These are phyloP conservation scores for Myotis pilosus DNA, from an alignment of 2,797 vertebrate genomes.

Conservation along the genomic window DNA sequence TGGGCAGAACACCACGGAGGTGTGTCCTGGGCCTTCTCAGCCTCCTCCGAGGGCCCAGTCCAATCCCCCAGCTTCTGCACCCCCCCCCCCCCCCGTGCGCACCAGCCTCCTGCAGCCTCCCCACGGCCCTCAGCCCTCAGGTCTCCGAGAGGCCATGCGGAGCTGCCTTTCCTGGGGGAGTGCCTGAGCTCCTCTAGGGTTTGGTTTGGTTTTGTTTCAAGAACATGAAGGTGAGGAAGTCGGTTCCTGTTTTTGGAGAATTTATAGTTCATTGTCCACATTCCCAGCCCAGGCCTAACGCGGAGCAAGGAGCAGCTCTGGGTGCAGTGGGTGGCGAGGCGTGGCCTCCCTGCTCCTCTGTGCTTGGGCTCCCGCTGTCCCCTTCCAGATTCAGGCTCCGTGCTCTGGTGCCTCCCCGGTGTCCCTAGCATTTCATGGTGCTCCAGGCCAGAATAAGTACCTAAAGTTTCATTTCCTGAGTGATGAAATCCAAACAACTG, in stretches of 20 bases:
- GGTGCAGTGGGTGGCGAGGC: not conserved
- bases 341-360: not conserved
- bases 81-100: too few relatives aligned
- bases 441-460: not conserved
- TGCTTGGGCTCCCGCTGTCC: not conserved
- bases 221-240: not conserved
- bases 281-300: not conserved
- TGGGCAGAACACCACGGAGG: not conserved
- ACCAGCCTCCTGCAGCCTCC: too few relatives aligned
- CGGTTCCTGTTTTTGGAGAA: not conserved
- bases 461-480: not conserved
- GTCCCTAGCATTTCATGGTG: not conserved
- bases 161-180: not conserved
- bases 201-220: not conserved
- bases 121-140: not conserved
- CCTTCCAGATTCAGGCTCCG: not conserved
- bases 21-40: too few relatives aligned
- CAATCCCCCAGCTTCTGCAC: too few relatives aligned
- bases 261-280: not conserved
- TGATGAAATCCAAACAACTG: not conserved
- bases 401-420: too few relatives aligned
- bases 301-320: not conserved
- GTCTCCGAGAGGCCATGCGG: too few relatives aligned
- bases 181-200: not conserved
- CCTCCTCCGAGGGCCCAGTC: not conserved